A percentile compares a stretch with the other conserved stretches of the same genome.
phyloP scores from a whole-genome alignment of 2,797 vertebrate genomes.

The Fundulus diaphanus region DNA sequence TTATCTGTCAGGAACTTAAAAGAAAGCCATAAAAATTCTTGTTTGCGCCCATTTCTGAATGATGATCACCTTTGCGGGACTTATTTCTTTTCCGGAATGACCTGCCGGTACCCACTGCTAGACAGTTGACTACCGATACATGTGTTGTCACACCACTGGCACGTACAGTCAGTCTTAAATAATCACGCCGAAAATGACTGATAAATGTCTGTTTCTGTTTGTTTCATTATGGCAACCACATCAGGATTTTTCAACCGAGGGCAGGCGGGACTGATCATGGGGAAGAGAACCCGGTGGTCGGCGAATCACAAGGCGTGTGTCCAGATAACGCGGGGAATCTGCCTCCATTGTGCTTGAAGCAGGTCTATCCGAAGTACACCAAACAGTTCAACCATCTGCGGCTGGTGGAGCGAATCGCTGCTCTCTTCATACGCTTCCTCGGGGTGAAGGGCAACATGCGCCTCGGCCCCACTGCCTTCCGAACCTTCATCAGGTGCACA shows the following conservation, averaged over 20 bases:
- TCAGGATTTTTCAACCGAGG: constrained; percentile 62
- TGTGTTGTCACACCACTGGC: background rate
- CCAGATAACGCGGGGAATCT: constrained; percentile 47
- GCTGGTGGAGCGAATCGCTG: constrained; percentile 88
- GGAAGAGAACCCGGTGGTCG: constrained; percentile 64
- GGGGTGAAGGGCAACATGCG: constrained; percentile 93
- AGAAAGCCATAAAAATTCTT: background rate
- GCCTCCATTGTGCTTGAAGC: constrained; percentile 92
- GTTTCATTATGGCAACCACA: background rate
- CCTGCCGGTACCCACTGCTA: background rate
- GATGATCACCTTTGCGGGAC: background rate
- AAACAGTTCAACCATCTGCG: constrained; percentile 92
- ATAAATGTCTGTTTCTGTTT: background rate
- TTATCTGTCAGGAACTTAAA: background rate
- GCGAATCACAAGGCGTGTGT: constrained; percentile 21
- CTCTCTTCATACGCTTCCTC: constrained; percentile 93
- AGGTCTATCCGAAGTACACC: constrained; percentile 94
- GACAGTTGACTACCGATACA: background rate
- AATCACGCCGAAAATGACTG: background rate
- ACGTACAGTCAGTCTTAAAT: constrained; percentile 38
- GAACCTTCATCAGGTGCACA: constrained; percentile 91
- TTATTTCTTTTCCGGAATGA: background rate
- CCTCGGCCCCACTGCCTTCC: constrained; percentile 92
- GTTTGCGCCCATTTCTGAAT: background rate
- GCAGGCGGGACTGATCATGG: constrained; percentile 14